phyloP scores from a whole-genome alignment of 2,113 vertebrate species.

The Thomomys bottae region DNA sequence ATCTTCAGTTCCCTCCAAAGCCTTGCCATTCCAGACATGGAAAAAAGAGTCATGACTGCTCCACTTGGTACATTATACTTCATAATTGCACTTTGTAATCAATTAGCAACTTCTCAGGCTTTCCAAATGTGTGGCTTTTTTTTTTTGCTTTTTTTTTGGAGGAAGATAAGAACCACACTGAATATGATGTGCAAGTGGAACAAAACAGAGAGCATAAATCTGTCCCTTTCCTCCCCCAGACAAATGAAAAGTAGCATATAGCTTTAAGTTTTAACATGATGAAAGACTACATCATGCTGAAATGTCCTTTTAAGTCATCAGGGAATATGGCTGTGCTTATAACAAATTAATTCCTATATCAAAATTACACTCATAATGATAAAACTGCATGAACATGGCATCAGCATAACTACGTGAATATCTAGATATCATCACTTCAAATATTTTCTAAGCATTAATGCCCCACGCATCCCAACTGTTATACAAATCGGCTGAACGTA shows the following conservation, averaged over 20 bases:
- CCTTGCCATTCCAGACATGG: background rate
- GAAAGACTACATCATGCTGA: background rate
- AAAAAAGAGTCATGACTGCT: background rate
- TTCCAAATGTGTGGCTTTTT: too few relatives aligned
- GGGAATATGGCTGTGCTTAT: background rate
- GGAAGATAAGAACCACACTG: background rate
- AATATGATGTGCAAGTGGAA: background rate
- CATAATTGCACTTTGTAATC: too few relatives aligned
- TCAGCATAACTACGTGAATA: background rate
- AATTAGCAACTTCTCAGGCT: background rate
- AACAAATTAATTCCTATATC: background rate
- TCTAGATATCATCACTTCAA: background rate
- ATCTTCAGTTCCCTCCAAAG: background rate
- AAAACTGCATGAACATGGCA: background rate
- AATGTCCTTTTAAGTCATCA: background rate
- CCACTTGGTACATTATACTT: too few relatives aligned
- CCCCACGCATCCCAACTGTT: background rate
- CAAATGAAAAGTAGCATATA: background rate
- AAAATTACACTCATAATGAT: background rate
- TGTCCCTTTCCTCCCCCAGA: fast-evolving
- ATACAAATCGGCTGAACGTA: background rate
- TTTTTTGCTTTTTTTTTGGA: background rate
- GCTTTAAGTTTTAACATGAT: background rate
- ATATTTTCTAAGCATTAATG: background rate
- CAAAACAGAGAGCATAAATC: background rate